phyloP scores from a whole-genome alignment of 1,140 invertebrate genomes.

The Macrosteles quadrilineatus region DNA sequence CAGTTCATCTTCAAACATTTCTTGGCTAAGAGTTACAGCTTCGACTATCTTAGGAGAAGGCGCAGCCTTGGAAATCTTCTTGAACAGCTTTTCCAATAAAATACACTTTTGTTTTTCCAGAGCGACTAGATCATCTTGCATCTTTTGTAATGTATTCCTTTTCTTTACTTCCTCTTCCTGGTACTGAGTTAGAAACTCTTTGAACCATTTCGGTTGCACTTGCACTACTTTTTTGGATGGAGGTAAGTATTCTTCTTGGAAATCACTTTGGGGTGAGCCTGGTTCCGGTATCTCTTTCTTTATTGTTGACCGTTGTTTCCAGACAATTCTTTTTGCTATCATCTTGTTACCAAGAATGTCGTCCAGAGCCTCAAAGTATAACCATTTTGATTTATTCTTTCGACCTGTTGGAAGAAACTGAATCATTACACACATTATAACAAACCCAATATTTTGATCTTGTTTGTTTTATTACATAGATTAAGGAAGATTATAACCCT shows the following conservation, averaged over 20 bases:
- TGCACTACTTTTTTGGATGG: too few species aligned
- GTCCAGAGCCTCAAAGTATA: neutral
- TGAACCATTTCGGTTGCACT: neutral
- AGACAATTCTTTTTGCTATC: neutral
- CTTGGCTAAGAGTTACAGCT: neutral
- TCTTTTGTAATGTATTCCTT: neutral
- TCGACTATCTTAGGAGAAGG: neutral
- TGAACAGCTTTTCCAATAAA: neutral
- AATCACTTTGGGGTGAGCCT: too few species aligned
- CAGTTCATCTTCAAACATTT: neutral
- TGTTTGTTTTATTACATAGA: too few species aligned
- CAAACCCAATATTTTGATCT: too few species aligned
- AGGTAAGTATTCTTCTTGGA: too few species aligned
- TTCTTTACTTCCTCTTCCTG: neutral
- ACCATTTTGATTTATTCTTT: neutral
- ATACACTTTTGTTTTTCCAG: neutral
- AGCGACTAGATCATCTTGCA: neutral
- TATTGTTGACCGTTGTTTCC: neutral
- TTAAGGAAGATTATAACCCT: too few species aligned
- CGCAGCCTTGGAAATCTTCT: neutral
- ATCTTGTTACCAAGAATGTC: neutral
- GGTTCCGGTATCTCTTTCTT: neutral
- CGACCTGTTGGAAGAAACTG: too few species aligned
- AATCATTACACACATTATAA: too few species aligned
- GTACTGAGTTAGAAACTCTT: neutral